These are phyloP conservation scores for Leucoraja ocellata DNA, from an alignment of 2,797 vertebrate genomes.

Conservation along the genomic window DNA sequence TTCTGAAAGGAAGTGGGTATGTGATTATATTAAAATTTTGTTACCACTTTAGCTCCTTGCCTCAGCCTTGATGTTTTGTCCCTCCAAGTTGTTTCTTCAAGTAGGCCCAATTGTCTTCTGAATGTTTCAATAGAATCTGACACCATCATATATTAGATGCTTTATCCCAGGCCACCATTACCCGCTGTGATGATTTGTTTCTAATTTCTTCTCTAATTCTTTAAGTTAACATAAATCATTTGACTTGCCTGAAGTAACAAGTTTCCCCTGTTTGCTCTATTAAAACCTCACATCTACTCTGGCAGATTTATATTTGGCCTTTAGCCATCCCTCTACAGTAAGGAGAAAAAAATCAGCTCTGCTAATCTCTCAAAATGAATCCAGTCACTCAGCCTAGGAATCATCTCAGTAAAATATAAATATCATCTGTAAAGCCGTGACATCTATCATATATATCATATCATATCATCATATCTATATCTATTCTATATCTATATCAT, in stretches of 20 bases:
- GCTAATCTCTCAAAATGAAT: neutral
- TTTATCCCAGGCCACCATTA: neutral
- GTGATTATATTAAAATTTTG: neutral
- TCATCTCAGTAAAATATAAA: neutral
- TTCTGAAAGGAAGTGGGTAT: neutral
- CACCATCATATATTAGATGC: neutral
- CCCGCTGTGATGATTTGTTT: neutral
- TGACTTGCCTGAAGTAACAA: neutral
- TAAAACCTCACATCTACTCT: neutral
- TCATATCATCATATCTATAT: too few species aligned
- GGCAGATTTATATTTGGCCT: neutral
- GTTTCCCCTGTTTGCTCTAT: neutral
- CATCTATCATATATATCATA: neutral
- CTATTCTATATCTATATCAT: too few species aligned
- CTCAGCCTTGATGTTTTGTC: neutral
- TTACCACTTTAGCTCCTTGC: neutral
- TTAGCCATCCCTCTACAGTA: neutral
- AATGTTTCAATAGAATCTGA: neutral
- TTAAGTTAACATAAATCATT: neutral
- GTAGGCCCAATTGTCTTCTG: neutral
- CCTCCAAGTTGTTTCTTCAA: neutral
- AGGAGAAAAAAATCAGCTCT: neutral
- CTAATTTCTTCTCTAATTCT: neutral
- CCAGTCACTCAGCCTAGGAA: neutral
- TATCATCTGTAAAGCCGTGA: neutral